phyloP scores from a whole-genome alignment of 2,797 vertebrate genomes.

The Masticophis lateralis region DNA sequence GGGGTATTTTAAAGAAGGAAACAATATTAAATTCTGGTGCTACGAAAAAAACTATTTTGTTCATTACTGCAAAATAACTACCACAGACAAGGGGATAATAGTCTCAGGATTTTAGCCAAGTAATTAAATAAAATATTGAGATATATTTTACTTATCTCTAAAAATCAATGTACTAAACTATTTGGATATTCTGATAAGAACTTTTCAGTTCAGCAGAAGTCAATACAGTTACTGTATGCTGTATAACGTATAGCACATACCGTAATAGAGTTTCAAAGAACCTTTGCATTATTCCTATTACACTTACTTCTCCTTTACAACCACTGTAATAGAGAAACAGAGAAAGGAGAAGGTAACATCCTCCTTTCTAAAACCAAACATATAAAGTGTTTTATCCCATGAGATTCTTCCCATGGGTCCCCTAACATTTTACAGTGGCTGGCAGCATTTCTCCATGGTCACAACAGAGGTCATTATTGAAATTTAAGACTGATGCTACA shows the following conservation, averaged over 20 bases:
- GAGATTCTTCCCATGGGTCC: not conserved
- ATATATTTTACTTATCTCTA: not conserved
- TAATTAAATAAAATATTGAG: not conserved
- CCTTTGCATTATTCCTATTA: not conserved
- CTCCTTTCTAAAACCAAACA: not conserved
- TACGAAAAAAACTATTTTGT: not conserved
- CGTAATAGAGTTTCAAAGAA: not conserved
- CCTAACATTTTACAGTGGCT: not conserved
- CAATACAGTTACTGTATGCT: not conserved
- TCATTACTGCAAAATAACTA: not conserved
- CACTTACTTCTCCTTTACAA: not conserved
- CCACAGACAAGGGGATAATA: not conserved
- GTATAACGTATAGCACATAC: not conserved
- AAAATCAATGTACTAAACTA: not conserved
- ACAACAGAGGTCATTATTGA: not conserved
- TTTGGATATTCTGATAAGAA: not conserved
- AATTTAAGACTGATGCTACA: not conserved
- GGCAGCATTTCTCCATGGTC: not conserved
- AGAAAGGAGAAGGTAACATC: not conserved
- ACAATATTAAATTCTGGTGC: not conserved
- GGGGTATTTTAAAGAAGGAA: not conserved
- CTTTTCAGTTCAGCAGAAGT: not conserved
- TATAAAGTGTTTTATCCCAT: not conserved
- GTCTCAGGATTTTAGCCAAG: not conserved
- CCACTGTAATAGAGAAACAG: not conserved